These are phyloP conservation scores for Vireo altiloquus DNA, from an alignment of 2,113 vertebrate species.

Conservation along the genomic window DNA sequence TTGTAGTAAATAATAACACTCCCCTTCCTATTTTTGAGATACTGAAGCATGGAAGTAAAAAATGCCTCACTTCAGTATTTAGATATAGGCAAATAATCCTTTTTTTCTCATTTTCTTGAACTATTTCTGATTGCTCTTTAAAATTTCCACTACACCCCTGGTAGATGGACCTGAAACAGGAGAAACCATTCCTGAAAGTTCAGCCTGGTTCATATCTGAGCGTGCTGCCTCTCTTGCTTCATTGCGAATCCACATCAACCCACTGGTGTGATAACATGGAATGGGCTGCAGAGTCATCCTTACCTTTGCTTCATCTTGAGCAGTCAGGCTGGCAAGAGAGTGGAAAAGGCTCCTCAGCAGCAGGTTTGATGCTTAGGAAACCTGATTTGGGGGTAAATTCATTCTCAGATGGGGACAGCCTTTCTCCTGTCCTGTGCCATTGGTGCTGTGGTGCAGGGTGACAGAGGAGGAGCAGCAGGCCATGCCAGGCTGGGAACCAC, in stretches of 20 bases:
- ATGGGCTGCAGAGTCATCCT: not conserved
- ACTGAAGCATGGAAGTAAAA: not conserved
- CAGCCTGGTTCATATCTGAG: not conserved
- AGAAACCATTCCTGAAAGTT: not conserved
- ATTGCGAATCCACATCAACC: not conserved
- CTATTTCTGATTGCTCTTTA: not conserved
- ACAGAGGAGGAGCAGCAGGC: not conserved
- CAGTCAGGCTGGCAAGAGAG: not conserved
- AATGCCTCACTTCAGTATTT: not conserved
- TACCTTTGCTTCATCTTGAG: not conserved
- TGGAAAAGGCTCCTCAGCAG: not conserved
- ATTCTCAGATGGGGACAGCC: fast-evolving
- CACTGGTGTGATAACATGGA: not conserved
- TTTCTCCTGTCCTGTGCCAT: fast-evolving
- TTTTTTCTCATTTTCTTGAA: not conserved
- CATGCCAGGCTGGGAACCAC: not conserved
- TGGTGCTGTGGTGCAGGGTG: not conserved
- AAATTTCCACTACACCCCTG: not conserved
- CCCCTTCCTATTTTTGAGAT: not conserved
- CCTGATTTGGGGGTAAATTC: not conserved
- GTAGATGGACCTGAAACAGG: not conserved
- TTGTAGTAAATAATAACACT: not conserved
- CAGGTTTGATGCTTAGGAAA: not conserved
- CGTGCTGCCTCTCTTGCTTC: not conserved
- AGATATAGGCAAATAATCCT: not conserved